Evolutionary conservation across 2,888 invertebrate genomes (phyloP).

Genomic region (Acrobasis repandana): DNA sequence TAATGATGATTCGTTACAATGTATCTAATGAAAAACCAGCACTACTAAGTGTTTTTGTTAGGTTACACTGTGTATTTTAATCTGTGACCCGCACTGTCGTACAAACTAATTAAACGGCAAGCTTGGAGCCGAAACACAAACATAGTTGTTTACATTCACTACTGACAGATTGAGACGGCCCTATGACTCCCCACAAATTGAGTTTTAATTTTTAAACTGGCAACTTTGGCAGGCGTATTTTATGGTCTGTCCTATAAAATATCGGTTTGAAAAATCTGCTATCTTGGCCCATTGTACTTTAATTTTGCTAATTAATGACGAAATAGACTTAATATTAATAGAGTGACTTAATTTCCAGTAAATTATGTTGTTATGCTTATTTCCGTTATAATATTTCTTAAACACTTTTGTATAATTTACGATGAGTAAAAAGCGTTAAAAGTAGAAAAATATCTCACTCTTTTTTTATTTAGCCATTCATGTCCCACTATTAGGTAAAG

Average conservation of each 20-base stretch:
- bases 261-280: neutral
- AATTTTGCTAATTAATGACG: neutral
- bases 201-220: constrained; percentile 79
- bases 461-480: too few species aligned
- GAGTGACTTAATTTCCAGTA: neutral
- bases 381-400: too few species aligned
- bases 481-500: too few species aligned
- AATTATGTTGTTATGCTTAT: too few species aligned
- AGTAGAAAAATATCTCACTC: too few species aligned
- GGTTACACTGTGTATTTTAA: constrained; percentile 20
- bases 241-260: neutral
- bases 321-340: neutral
- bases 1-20: too few species aligned
- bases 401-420: too few species aligned
- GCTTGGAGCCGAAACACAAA: constrained; percentile 64
- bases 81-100: constrained; percentile 42
- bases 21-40: neutral
- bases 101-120: constrained; percentile 65
- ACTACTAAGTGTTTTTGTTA: neutral
- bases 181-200: constrained; percentile 64
- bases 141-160: constrained; percentile 61
- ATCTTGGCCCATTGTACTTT: neutral
- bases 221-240: constrained; percentile 48
- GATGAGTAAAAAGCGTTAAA: too few species aligned
- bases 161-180: constrained; percentile 66